Evolutionary conservation across 2,113 vertebrate species (phyloP), one percentile per base, ranked within the genome.

Genomic region (Calyptomena viridis): DNA sequence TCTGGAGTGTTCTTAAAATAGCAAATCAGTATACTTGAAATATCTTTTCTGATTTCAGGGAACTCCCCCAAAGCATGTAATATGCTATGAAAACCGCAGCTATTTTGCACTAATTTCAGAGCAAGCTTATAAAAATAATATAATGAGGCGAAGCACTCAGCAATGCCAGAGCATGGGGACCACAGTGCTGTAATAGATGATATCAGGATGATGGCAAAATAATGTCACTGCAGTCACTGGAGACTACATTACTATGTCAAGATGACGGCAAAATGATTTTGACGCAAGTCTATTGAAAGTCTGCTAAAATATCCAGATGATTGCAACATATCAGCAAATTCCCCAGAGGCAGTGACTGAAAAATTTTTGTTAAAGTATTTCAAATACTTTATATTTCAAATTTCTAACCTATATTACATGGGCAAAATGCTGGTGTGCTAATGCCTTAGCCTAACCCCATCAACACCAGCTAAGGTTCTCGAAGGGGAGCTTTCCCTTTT

Each of bases 151-250:
- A 95, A 95, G 87, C 58, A 84, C 86, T 95, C 87, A 79, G 91
- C 90, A 96, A 96, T n/a, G 91, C 96, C 95, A 94, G 86, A 95
- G 96, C 87, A 96, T 19, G 42, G 95, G 84, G 93, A 96, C 95
- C 94, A 93, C 89, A 87, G 89, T 67, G 71, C 91, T 94, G 87
- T 96, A 94, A 92, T 14, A 93, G 89, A 95, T 93, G 84, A 95
- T 94, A 97, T 73, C 78, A 92, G 76, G 67, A 94, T 95, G 96
- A 97, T 97, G 95, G 95, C 96, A 97, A 97, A 97, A 97, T 96
- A 96, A 96, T 97, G 96, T 95, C 96, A 96, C 92, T 94, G 74
- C 91, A 96, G 59, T 59, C 96, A 94, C 93, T 52, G 84, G 96
- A 95, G 96, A 97, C 95, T 94, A 80, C 75, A 96, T 96, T 97